phyloP scores from a whole-genome alignment of 2,113 vertebrate species.

The Passer montanus region DNA sequence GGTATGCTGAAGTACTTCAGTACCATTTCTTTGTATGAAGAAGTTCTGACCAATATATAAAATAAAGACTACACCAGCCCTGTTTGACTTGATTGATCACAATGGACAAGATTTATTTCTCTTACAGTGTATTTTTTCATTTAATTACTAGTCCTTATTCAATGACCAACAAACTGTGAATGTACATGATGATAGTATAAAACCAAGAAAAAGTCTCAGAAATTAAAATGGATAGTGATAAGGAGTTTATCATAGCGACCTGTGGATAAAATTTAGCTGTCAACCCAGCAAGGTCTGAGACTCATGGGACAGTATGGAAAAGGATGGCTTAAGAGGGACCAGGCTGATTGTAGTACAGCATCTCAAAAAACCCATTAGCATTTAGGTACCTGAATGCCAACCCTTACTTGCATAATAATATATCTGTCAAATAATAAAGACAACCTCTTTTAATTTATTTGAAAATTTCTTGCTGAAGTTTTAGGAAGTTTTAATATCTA shows the following conservation, averaged over 20 bases:
- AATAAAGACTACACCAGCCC: background rate
- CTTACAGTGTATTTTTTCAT: background rate
- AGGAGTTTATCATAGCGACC: background rate
- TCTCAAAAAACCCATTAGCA: background rate
- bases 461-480: background rate
- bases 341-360: background rate
- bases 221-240: background rate
- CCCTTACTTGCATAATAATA: background rate
- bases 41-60: background rate
- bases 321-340: background rate
- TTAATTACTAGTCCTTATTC: background rate
- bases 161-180: background rate
- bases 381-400: background rate
- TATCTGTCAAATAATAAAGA: background rate
- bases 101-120: background rate
- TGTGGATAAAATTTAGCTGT: background rate
- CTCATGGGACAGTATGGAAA: background rate
- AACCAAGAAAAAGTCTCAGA: background rate
- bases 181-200: background rate
- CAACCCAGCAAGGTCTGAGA: background rate
- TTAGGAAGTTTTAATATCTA: background rate
- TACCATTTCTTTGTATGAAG: background rate
- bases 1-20: background rate
- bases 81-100: background rate
- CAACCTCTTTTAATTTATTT: background rate